Base-by-base conservation (phyloP, 2,888 invertebrate genomes). In the Lasioglossum marginatum region DNA sequence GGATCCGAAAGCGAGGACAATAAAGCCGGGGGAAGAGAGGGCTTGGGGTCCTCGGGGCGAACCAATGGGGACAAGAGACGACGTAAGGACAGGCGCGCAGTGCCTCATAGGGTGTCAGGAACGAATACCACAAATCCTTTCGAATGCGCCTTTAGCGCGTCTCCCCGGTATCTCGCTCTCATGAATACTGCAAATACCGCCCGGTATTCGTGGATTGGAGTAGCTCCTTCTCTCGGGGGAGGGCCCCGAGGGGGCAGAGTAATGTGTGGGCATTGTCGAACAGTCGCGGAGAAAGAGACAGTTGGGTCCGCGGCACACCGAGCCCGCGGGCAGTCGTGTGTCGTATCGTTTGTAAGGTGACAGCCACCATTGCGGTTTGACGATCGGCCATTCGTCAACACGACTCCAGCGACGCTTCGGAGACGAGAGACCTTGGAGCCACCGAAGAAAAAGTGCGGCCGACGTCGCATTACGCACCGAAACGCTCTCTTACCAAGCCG, bases 281-380 rank as follows among this genome's bases (percentile, higher is more conserved):
- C 74, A 70, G 87, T 52, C 73, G 77, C 31, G 60, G 45, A 75
- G 81, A 82, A 82, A 86, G 87, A 87, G 87, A 86, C 82, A 75
- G 78, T 76, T 85, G 74, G 79, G 82, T 79, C 83, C 86, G 85
- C 81, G 90, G 92, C 92, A 92, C 90, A 79, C 90, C 87, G 70
- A 78, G 83, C 75, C 86, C 84, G 88, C 86, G 90, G 89, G 87
- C 87, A 86, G 83, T 88, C 89, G 91, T 93, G 93, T 93, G 93
- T 93, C 92, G 93, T 93, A 93, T 93, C 92, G 93, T 93, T 93
- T 93, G 93, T 94, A 93, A 93, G 91, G 93, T 93, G 93, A 93
- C 93, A 93, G 93, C 92, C 93, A 92, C 89, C 91, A 92, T 91
- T 88, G 90, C 91, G 88, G 86, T 89, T 91, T 91, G 91, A 90